Base-by-base conservation (phyloP, 2,888 invertebrate genomes). In the Coenonympha arcania region DNA sequence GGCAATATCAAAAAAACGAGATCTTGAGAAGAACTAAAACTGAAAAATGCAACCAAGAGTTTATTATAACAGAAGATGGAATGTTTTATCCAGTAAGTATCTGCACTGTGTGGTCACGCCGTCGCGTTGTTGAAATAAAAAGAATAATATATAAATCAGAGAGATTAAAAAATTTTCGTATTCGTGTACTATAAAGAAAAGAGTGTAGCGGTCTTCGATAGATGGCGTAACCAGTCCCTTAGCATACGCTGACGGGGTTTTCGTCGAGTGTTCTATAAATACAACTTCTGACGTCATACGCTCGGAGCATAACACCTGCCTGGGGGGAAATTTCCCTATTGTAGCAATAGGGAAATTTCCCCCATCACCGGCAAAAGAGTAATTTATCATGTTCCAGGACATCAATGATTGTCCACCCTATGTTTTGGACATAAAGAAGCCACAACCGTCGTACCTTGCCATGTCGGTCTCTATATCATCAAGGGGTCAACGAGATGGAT, bases 391-490 rank as follows among this genome's bases (percentile, higher is more conserved):
- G 34, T 71, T 71, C 47, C 55, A 86, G 86, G 74, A 64, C 20
- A 74, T 85, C 53, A 85, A 86, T 45, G 83, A 83, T 55, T 76
- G 67, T 22, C 83, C 83, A 1, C 85, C 86, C 0, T 84, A 72
- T 48, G 81, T 86, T 3, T 58, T 74, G 59, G 73, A 84, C 18
- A 56, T 84, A 15, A 64, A 71, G 48, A 82, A 79, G 48, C 84
- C 85, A 0, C 65, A 76, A 47, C 79, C 84, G 0, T 71, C 55
- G 24, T 83, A 86, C 57, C 62, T 86, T 36, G 69, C 82, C 2
- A 62, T 83, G 68, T 71, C 83, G 0, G 69, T 85, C 1, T 71
- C 84, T 0, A 66, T 85, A 52, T 80, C 77, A 1, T 79, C 85
- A 0, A 77, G 79, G 58, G 85, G 85, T 0, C 86, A 85, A 57